Base-by-base conservation (phyloP, 2,888 invertebrate genomes). In the Drosophila borborema region DNA sequence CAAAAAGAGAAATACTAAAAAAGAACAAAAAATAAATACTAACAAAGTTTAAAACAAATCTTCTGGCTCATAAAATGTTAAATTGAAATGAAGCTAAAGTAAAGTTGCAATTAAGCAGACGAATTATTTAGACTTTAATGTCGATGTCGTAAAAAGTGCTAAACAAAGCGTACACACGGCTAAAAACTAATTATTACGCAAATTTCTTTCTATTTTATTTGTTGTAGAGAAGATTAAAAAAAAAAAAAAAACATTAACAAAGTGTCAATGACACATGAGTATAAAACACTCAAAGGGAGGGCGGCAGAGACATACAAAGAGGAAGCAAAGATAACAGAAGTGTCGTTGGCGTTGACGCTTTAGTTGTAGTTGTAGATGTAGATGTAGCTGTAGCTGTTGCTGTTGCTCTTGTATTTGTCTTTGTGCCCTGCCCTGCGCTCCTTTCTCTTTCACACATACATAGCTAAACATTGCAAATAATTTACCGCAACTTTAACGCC, bases 161-260 rank as follows among this genome's bases (percentile, higher is more conserved):
- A 62, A 67, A 45, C 77, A 71, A 77, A 80, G 62, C 61, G 54
- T 59, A 70, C 64, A 70, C 64, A 70, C 64, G 43, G 46, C 46
- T 67, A 46, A 67, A 69, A 81, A 60, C 74, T 78, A 86, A 85
- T 85, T 89, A 80, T 86, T 87, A 81, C 85, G 89, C 85, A 80
- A 81, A 89, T 81, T 89, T 28, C 6, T 34, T 48, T 8, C 67
- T 58, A 12, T 20, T 49, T 56, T 72, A 73, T 82, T 77, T 86
- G 71, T 88, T 81, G 65, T 70, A 71, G 63, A 61, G 63, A 73
- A 51, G 68, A 69, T 83, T 68, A 41, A 56, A 72, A 78, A 74
- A 28, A 28, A 28, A 5, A 28, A 28, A 5, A 6, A 28, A 28
- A 72, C 74, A 71, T 74, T 80, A 73, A 65, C 60, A 74, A 67